Base-by-base conservation (phyloP, 2,113 vertebrate genomes). In the Elephantulus edwardii region DNA sequence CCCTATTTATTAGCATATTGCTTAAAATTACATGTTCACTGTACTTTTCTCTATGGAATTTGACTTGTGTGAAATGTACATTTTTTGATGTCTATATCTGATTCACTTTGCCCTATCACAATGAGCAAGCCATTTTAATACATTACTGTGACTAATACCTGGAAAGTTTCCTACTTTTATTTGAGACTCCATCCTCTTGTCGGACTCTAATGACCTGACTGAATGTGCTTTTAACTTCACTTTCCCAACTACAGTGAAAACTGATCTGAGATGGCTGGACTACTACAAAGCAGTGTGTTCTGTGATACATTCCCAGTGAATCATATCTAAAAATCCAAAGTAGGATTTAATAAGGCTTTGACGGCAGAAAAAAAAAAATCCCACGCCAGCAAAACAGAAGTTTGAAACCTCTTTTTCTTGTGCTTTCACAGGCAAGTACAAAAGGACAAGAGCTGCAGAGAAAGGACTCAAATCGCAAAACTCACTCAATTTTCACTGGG, bases 331-430 rank as follows among this genome's bases (percentile, higher is more conserved):
- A 68, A 88, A 50, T 50, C 83, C 86, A 89, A 64, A 81, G 71
- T 26, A 50, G 46, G 4, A 75, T 95, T 89, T 90, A 83, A 50
- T 86, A 91, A 78, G 62, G 44, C 90, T 87, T 93, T 76, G 82
- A 86, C 35, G 60, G 64, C 79, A 40, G 52, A 88, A 86, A 88
- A 82, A 60, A 42, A 83, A 88, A 81, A 66, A 35, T 48, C 54
- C 44, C 38, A 75, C 75, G 38, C 82, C 76, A 86, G 88, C 50
- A 71, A 88, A 72, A 71, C 1, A 85, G 50, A 88, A 48, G 26
- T n/a, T 79, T 72, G 52, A 50, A 30, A 87, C 5, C 35, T 46
- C 46, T 60, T 90, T 81, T 26, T 19, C 44, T 80, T 91, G 82
- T 72, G 75, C 40, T 52, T 28, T 54, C 35, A 19, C 26, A 62